Percentiles rank a stretch among this genome's conserved stretches.
phyloP scores from a whole-genome alignment of 2,888 invertebrate genomes.

The Synergus laeviventris region DNA sequence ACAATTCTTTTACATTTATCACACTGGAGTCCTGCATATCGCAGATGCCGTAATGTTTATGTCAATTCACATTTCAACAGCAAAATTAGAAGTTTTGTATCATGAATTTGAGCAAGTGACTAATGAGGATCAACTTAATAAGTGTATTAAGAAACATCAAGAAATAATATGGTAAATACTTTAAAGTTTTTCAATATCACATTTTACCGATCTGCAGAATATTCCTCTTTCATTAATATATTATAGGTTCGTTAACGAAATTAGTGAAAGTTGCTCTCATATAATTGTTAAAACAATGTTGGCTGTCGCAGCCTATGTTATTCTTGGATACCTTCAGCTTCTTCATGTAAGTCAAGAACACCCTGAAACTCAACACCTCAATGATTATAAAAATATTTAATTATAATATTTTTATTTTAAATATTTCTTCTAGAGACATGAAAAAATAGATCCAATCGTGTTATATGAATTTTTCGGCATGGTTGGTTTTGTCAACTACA shows the following conservation, averaged over 20 bases:
- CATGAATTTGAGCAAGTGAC: background rate
- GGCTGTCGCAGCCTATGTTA: background rate
- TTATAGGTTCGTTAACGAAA: background rate
- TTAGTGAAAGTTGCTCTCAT: background rate
- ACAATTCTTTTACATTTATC: constrained; percentile 4
- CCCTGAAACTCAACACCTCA: background rate
- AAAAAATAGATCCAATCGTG: background rate
- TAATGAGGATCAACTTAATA: background rate
- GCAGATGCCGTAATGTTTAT: constrained; percentile 11
- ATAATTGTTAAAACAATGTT: background rate
- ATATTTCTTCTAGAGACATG: background rate
- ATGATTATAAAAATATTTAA: background rate
- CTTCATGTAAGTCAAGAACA: background rate
- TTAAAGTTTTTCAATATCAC: background rate
- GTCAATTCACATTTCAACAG: constrained; percentile 16
- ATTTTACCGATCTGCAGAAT: no score
- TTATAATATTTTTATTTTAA: background rate
- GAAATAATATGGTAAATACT: constrained; percentile 23
- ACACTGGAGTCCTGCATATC: background rate
- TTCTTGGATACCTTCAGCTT: constrained; percentile 6
- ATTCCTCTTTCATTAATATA: no score
- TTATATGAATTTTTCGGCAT: background rate
- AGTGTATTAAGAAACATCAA: constrained; percentile 5
- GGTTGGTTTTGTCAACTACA: background rate
- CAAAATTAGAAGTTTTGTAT: background rate